These are phyloP conservation scores for Diplazon laetatorius DNA, from an alignment of 2,888 invertebrate species.

Conservation along the genomic window DNA sequence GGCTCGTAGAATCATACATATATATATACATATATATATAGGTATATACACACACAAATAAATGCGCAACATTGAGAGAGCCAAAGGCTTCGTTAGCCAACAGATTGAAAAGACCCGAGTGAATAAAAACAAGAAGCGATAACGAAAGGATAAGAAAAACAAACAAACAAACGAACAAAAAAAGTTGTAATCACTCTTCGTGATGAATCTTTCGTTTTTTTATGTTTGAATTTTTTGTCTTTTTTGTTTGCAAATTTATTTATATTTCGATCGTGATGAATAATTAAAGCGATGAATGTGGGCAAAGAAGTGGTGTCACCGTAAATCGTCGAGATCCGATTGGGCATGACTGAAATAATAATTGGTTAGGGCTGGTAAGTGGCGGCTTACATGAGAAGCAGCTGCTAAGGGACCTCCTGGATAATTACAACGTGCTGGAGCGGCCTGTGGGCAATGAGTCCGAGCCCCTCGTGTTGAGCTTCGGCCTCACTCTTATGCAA, in stretches of 20 bases:
- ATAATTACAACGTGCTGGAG: conserved; percentile 97
- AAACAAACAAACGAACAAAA: not conserved
- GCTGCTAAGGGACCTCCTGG: conserved; percentile 94
- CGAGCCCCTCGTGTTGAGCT: conserved; percentile 96
- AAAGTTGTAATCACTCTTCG: not conserved
- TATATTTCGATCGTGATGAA: too few species aligned
- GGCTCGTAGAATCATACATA: conserved; percentile 20
- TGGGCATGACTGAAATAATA: conserved; percentile 75
- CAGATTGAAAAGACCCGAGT: conserved; percentile 3
- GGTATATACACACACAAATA: not conserved
- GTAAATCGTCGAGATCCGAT: conserved; percentile 60
- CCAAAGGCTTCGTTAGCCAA: conserved; percentile 4
- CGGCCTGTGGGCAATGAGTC: conserved; percentile 98
- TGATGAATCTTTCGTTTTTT: not conserved
- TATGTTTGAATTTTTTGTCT: not conserved
- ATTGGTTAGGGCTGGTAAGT: conserved; percentile 85
- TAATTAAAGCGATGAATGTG: conserved; percentile 54
- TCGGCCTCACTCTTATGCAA: conserved; percentile 98
- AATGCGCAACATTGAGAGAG: not conserved
- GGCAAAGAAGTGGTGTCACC: conserved; percentile 64
- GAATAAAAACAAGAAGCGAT: not conserved
- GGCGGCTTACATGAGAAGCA: conserved; percentile 96
- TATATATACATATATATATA: conserved; percentile 5
- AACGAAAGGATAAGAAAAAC: too few species aligned
- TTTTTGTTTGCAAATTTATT: too few species aligned